These are phyloP conservation scores for Polydrusus pterygomalis DNA, from an alignment of 2,888 invertebrate species.

Conservation along the genomic window DNA sequence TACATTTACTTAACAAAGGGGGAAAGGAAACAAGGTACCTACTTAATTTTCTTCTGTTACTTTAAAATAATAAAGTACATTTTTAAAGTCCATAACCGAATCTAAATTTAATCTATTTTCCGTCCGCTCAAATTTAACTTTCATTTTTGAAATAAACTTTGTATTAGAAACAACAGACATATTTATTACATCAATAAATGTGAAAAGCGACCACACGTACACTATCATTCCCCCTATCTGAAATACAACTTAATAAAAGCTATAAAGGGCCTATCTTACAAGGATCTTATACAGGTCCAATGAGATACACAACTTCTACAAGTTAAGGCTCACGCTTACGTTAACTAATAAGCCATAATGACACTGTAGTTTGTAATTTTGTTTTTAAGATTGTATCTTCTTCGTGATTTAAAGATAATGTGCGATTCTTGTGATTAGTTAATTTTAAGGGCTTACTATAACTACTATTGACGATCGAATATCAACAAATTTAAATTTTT, in stretches of 20 bases:
- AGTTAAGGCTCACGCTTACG: slow-evolving; percentile 44
- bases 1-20: too few relatives aligned
- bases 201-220: slow-evolving; percentile 32
- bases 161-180: too few relatives aligned
- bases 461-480: too few relatives aligned
- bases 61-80: too few relatives aligned
- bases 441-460: neutral
- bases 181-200: too few relatives aligned
- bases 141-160: too few relatives aligned
- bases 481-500: too few relatives aligned
- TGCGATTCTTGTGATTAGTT: neutral
- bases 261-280: slow-evolving; percentile 51
- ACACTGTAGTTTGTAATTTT: slow-evolving; percentile 34
- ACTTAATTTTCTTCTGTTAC: too few relatives aligned
- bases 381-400: slow-evolving; percentile 28
- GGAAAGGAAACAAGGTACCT: too few relatives aligned
- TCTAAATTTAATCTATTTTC: too few relatives aligned
- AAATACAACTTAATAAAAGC: slow-evolving; percentile 53
- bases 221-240: slow-evolving; percentile 41
- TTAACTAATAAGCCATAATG: slow-evolving; percentile 48
- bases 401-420: slow-evolving; percentile 10
- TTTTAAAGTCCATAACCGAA: too few relatives aligned
- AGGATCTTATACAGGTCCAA: slow-evolving; percentile 45
- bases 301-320: slow-evolving; percentile 43
- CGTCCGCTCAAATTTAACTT: too few relatives aligned